Conservation (phyloP, 2,888 invertebrate genomes). For the Achlya flavicornis region DNA sequence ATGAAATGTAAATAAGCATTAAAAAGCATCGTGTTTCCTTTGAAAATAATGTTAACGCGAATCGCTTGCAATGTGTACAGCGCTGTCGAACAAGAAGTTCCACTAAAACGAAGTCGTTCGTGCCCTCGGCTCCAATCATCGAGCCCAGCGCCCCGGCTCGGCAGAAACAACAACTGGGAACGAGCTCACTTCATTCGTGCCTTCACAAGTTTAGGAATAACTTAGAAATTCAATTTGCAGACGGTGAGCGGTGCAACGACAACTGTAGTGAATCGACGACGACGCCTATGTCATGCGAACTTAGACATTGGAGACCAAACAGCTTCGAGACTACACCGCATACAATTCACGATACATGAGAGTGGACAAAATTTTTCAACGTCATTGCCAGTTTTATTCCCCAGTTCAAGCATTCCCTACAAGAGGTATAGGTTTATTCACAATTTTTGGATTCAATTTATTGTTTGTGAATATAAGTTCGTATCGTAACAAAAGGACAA, state of each 20-base stretch:
- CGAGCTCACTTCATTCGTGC: constrained; percentile 73
- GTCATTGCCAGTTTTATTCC: background rate
- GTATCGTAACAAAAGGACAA: background rate
- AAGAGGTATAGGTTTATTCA: background rate
- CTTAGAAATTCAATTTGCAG: constrained; percentile 78
- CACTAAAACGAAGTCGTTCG: constrained; percentile 45
- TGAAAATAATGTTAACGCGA: background rate
- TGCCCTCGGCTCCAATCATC: constrained; percentile 61
- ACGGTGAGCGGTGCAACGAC: constrained; percentile 55
- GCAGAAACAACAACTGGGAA: constrained; percentile 67
- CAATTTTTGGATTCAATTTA: background rate
- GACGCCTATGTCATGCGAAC: constrained; percentile 46
- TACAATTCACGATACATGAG: constrained; percentile 32
- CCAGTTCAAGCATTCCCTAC: background rate
- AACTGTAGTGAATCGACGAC: constrained; percentile 41
- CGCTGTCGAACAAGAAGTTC: constrained; percentile 37
- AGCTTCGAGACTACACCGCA: constrained; percentile 34
- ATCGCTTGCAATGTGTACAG: constrained; percentile 10
- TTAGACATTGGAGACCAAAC: constrained; percentile 56
- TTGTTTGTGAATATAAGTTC: background rate
- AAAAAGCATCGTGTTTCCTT: background rate
- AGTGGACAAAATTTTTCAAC: constrained; percentile 10
- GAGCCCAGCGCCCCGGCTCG: constrained; percentile 36
- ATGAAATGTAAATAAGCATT: background rate
- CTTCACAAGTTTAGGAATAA: constrained; percentile 72